Evolutionary conservation across 1,140 invertebrate species (phyloP).

Genomic region (Caenorhabditis remanei): DNA sequence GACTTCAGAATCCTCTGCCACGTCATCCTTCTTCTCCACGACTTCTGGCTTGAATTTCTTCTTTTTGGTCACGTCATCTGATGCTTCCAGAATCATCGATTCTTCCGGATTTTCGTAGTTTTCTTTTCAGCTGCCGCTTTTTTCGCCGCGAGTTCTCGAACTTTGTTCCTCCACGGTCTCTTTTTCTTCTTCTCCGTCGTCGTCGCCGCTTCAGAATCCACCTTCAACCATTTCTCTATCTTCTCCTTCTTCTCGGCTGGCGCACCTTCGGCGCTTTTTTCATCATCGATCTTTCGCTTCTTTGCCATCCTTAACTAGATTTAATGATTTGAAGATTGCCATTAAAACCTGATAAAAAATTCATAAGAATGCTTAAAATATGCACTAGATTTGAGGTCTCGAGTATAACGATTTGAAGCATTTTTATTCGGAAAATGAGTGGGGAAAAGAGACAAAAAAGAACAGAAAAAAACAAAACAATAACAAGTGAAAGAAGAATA

Average conservation of each 20-base stretch:
- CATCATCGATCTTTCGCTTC: neutral
- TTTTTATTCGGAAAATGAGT: neutral
- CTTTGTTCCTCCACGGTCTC: constrained; percentile 65
- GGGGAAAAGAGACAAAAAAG: neutral
- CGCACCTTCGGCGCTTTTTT: neutral
- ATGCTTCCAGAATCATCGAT: neutral
- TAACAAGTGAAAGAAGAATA: constrained; percentile 61
- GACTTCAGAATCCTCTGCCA: neutral
- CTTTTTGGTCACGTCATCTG: neutral
- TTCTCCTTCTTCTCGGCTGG: constrained; percentile 8
- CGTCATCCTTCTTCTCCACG: constrained; percentile 7
- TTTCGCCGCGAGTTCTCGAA: constrained; percentile 63
- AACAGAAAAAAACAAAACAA: constrained; percentile 54
- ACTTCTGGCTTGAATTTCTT: constrained; percentile 61
- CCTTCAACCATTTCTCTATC: constrained; percentile 12
- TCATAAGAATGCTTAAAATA: neutral
- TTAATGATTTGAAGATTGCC: neutral
- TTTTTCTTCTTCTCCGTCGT: constrained; percentile 54
- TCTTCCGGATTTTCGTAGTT: neutral
- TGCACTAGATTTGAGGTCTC: neutral
- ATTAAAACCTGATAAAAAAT: neutral
- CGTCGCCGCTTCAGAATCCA: neutral
- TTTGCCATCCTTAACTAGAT: neutral
- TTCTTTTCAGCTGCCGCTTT: constrained; percentile 51
- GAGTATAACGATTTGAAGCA: neutral